Base-by-base conservation (phyloP, 2,113 vertebrate genomes). In the Blennius ocellaris region DNA sequence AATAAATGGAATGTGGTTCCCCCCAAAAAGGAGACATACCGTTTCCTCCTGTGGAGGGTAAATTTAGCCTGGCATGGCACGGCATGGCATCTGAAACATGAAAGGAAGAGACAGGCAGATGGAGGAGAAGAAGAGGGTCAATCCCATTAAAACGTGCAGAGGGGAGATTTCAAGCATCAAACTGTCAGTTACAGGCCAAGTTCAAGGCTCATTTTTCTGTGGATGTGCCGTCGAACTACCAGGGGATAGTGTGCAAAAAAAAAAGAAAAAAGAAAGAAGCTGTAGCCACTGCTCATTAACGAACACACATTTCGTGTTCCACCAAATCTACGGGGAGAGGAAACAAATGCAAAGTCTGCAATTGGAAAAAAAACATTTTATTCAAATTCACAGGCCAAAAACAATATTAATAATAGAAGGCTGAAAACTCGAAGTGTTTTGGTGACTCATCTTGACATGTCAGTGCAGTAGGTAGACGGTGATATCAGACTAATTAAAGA, bases 261-360 rank as follows among this genome's bases (percentile, higher is more conserved):
- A 30, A 30, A 4, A 30, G 4, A 30, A 30, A 30, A 30, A 30
- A n/a, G n/a, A n/a, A n/a, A n/a, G n/a, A 52, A 77, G 55, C 62
- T 69, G 54, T 69, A 75, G 77, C 77, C 41, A 70, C 61, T 78
- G 74, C 76, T 90, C 87, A 84, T 87, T 87, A 89, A 63, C 3
- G 51, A 11, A 49, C 11, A 43, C 48, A 5, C 41, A 12, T 53
- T 84, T 73, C 43, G 65, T 39, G 80, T 81, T 87, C 81, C 64
- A 69, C 70, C 49, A 80, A 82, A 50, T 88, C 82, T 71, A 55
- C 69, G 48, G 65, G 83, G 80, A 81, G 59, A 59, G 11, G 47
- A 61, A 64, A 64, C 61, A 63, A 70, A 45, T 43, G 30, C 21
- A 30, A 30, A 30, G 21, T 65, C 68, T 69, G 38, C 58, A 67